These are phyloP conservation scores for Rhea americana DNA, from an alignment of 2,113 vertebrate genomes.

Conservation along the genomic window DNA sequence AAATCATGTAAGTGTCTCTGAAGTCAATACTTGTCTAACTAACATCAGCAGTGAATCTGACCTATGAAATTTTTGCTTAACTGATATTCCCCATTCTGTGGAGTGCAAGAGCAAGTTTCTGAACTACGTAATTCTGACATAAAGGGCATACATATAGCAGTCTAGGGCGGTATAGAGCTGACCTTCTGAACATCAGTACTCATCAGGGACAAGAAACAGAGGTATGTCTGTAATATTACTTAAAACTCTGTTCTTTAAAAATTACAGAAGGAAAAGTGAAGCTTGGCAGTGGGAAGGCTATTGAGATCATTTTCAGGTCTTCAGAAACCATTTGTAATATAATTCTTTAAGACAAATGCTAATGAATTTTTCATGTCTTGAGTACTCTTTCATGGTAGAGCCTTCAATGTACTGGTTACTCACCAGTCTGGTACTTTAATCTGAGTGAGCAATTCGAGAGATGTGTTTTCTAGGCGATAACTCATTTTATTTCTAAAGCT, in stretches of 20 bases:
- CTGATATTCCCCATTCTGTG: constrained; percentile 21
- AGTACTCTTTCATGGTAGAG: neutral
- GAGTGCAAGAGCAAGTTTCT: neutral
- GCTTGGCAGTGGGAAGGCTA: neutral
- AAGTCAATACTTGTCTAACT: constrained; percentile 51
- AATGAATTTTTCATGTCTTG: neutral
- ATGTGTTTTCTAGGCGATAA: constrained; percentile 11
- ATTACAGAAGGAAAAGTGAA: neutral
- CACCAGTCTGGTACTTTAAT: neutral
- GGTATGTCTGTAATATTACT: neutral
- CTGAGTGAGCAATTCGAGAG: neutral
- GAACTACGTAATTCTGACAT: neutral
- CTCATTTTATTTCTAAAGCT: constrained; percentile 34
- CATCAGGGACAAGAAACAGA: neutral
- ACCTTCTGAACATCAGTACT: neutral
- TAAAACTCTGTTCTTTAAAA: neutral
- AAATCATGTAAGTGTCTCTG: constrained; percentile 36
- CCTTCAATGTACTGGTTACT: neutral
- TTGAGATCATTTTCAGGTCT: constrained; percentile 2
- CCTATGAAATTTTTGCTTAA: constrained; percentile 15
- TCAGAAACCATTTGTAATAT: neutral
- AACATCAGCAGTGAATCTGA: constrained; percentile 58
- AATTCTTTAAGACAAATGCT: constrained; percentile 5
- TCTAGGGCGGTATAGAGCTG: neutral
- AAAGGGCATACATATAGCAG: constrained; percentile 19